A percentile compares a stretch with the other conserved stretches of the same genome.
These are phyloP conservation scores for Drosophila neutralis DNA, from an alignment of 2,888 invertebrate species.

Conservation along the genomic window DNA sequence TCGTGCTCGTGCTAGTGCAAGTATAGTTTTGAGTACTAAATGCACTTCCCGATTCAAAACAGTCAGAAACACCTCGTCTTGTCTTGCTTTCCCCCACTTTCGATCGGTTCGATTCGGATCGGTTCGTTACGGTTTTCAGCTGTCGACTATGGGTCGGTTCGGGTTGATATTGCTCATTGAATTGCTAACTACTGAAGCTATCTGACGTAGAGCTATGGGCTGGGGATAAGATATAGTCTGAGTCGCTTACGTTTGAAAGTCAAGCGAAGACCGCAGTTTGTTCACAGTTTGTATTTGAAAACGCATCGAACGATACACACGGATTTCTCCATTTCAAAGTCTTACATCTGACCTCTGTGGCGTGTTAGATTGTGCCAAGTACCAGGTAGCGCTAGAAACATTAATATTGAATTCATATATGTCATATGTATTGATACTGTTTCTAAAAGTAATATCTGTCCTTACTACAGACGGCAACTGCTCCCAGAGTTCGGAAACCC, in stretches of 20 bases:
- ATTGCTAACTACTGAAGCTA: constrained; percentile 21
- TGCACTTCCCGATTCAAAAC: constrained; percentile 16
- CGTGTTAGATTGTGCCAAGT: neutral
- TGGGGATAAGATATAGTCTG: constrained; percentile 42
- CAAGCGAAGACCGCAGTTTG: constrained; percentile 54
- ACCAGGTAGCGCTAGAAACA: neutral
- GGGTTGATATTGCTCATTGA: constrained; percentile 4
- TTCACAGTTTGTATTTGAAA: constrained; percentile 54
- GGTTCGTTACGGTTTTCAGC: constrained; percentile 15
- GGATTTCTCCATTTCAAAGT: neutral
- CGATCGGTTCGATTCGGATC: neutral
- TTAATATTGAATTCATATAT: too few relatives aligned
- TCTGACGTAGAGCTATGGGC: constrained; percentile 26
- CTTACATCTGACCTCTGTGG: constrained; percentile 17
- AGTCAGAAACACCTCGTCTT: constrained; percentile 7
- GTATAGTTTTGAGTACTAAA: neutral
- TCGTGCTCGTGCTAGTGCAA: neutral
- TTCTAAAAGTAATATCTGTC: neutral
- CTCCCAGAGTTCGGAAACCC: constrained; percentile 83
- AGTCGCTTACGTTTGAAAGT: constrained; percentile 64
- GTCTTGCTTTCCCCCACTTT: neutral
- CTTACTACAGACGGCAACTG: neutral
- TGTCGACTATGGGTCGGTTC: constrained; percentile 5
- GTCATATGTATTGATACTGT: neutral
- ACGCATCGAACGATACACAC: constrained; percentile 56